A percentile compares a stretch with the other conserved stretches of the same genome.
phyloP scores from a whole-genome alignment of 2,797 vertebrate species.

The Macropodus opercularis region DNA sequence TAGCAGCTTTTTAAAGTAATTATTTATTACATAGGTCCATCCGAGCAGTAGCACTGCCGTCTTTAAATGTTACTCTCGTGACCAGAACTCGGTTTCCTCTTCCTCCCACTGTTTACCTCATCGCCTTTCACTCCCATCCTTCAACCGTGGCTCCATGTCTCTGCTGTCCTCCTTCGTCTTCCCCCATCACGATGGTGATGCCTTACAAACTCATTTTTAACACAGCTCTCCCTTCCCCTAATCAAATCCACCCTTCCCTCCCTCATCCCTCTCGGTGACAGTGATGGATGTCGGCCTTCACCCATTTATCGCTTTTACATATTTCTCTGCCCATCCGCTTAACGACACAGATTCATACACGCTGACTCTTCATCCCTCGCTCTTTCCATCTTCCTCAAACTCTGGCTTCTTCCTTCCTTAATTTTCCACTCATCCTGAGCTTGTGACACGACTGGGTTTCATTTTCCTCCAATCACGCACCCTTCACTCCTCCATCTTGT shows the following conservation, averaged over 20 bases:
- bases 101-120: slow-evolving; percentile 1
- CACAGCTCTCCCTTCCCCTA: slow-evolving; percentile 43
- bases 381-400: slow-evolving; percentile 21
- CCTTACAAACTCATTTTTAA: slow-evolving; percentile 51
- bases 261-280: slow-evolving; percentile 60
- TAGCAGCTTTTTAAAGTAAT: slow-evolving; percentile 5
- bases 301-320: slow-evolving; percentile 75
- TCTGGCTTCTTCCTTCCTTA: not conserved
- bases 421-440: slow-evolving; percentile 10
- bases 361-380: slow-evolving; percentile 43
- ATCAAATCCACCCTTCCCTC: slow-evolving; percentile 64
- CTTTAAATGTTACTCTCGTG: not conserved
- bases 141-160: slow-evolving; percentile 2
- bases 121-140: slow-evolving; percentile 22
- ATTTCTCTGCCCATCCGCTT: slow-evolving; percentile 74
- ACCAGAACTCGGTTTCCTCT: not conserved
- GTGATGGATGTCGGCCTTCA: slow-evolving; percentile 74
- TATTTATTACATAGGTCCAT: not conserved
- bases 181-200: slow-evolving; percentile 2
- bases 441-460: slow-evolving; percentile 18
- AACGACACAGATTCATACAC: slow-evolving; percentile 60
- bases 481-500: slow-evolving; percentile 52
- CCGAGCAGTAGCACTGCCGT: not conserved
- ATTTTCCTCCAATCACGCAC: slow-evolving; percentile 18
- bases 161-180: not conserved